Percentiles rank a stretch among this genome's conserved stretches.
These are phyloP conservation scores for Sesia bembeciformis DNA, from an alignment of 2,888 invertebrate species.

Conservation along the genomic window DNA sequence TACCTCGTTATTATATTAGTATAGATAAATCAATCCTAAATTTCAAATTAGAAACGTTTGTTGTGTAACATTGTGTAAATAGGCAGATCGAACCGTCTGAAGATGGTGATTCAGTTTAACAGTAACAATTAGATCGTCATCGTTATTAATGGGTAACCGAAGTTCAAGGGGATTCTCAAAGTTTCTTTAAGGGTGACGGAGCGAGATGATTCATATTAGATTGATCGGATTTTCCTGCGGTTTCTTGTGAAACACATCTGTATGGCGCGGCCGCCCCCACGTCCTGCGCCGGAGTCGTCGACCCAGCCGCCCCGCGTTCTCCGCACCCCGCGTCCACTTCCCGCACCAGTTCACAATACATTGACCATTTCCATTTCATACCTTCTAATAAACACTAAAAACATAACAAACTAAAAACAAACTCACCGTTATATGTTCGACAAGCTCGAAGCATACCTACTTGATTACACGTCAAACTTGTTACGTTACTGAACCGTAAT, in stretches of 20 bases:
- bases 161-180: too few relatives aligned
- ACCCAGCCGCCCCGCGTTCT: constrained; percentile 22
- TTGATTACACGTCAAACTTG: too few relatives aligned
- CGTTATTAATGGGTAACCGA: too few relatives aligned
- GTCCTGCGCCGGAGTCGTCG: constrained; percentile 25
- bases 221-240: constrained; percentile 25
- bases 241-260: constrained; percentile 23
- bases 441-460: not conserved
- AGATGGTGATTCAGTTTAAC: too few relatives aligned
- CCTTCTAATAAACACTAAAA: constrained; percentile 30
- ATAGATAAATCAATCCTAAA: too few relatives aligned
- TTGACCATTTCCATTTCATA: constrained; percentile 26
- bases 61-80: too few relatives aligned
- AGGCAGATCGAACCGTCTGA: too few relatives aligned
- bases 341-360: constrained; percentile 1
- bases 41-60: too few relatives aligned
- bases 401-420: constrained; percentile 20
- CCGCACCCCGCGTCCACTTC: constrained; percentile 6
- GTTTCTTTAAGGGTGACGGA: not conserved
- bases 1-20: too few relatives aligned
- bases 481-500: too few relatives aligned
- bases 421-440: constrained; percentile 22
- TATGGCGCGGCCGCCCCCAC: constrained; percentile 11
- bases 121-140: too few relatives aligned
- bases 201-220: constrained; percentile 25